Conservation (phyloP, 2,888 invertebrate species). For the Argyresthia goedartella region DNA sequence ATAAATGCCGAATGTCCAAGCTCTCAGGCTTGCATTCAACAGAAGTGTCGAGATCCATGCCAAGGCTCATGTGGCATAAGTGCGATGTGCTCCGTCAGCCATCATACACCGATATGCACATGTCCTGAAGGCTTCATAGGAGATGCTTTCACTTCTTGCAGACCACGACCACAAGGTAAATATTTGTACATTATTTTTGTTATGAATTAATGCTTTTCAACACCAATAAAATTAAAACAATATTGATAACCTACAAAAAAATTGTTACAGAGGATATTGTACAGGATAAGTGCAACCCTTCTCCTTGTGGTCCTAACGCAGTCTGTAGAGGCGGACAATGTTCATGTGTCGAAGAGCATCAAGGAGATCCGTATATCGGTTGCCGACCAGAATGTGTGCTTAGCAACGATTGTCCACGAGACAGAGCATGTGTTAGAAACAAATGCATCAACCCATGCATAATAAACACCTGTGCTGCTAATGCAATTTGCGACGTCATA, state of each 20-base stretch:
- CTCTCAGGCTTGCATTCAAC: slow-evolving; percentile 77
- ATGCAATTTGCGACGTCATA: slow-evolving; percentile 79
- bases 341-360: slow-evolving; percentile 72
- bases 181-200: slow-evolving; percentile 10
- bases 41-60: slow-evolving; percentile 81
- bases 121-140: slow-evolving; percentile 79
- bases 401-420: slow-evolving; percentile 74
- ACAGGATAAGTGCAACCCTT: slow-evolving; percentile 68
- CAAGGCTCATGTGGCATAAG: slow-evolving; percentile 76
- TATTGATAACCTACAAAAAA: not conserved
- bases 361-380: slow-evolving; percentile 76
- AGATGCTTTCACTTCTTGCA: slow-evolving; percentile 73
- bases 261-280: slow-evolving; percentile 18
- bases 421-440: slow-evolving; percentile 75
- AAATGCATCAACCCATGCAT: slow-evolving; percentile 80
- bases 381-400: slow-evolving; percentile 80
- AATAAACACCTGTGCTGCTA: slow-evolving; percentile 76
- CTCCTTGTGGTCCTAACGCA: slow-evolving; percentile 76
- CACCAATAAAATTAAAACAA: not conserved
- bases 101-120: slow-evolving; percentile 80
- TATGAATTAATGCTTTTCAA: not conserved
- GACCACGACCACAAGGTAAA: slow-evolving; percentile 47
- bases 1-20: slow-evolving; percentile 78
- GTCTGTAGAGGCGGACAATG: slow-evolving; percentile 70
- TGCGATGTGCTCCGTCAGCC: slow-evolving; percentile 74